These are phyloP conservation scores for Herminia tarsipennalis DNA, from an alignment of 2,888 invertebrate genomes.

Conservation along the genomic window DNA sequence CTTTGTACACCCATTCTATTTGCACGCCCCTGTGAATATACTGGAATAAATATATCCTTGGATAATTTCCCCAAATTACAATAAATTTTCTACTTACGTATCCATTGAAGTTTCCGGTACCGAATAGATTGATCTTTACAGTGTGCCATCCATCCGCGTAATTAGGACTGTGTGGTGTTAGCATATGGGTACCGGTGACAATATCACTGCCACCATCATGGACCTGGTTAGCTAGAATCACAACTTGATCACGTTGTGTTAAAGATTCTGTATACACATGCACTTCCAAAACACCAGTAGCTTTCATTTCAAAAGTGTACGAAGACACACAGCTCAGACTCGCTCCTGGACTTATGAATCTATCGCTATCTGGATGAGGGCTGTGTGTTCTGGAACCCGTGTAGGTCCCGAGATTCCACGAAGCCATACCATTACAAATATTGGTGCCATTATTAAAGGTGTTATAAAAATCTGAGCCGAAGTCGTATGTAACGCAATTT, in stretches of 20 bases:
- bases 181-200: constrained; percentile 30
- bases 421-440: constrained; percentile 32
- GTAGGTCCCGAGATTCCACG: constrained; percentile 44
- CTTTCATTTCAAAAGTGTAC: constrained; percentile 42
- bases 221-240: constrained; percentile 40
- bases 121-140: constrained; percentile 33
- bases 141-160: constrained; percentile 44
- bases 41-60: too few species aligned
- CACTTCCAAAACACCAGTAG: constrained; percentile 43
- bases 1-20: too few species aligned
- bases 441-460: constrained; percentile 35
- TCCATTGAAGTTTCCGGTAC: constrained; percentile 40
- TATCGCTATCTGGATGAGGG: constrained; percentile 38
- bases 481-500: constrained; percentile 46
- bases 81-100: too few species aligned
- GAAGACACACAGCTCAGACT: constrained; percentile 50
- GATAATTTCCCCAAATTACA: too few species aligned
- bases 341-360: constrained; percentile 41
- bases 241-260: constrained; percentile 38
- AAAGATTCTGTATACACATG: constrained; percentile 41
- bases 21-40: too few species aligned
- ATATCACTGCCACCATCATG: constrained; percentile 23
- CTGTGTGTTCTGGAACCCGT: constrained; percentile 26
- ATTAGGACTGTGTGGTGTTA: constrained; percentile 25
- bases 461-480: constrained; percentile 35